Evolutionary conservation across 2,888 invertebrate species (phyloP).

Genomic region (Pristionchus entomophagus): DNA sequence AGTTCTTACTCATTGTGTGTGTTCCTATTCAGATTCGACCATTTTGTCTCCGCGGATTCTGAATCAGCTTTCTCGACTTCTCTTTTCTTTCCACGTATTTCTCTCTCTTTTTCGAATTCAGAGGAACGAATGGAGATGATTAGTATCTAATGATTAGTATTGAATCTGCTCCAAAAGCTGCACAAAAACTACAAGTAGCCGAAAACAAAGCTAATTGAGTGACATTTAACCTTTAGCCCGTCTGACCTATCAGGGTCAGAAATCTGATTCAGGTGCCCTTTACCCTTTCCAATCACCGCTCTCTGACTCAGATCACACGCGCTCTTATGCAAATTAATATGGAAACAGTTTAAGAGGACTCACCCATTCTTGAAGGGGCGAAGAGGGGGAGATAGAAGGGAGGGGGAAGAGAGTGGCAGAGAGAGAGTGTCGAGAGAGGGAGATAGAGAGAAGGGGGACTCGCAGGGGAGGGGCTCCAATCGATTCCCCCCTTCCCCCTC

Average conservation of each 20-base stretch:
- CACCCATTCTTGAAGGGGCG: conserved; percentile 39
- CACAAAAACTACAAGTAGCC: not conserved
- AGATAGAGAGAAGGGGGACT: not conserved
- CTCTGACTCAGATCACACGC: not conserved
- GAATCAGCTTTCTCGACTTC: conserved; percentile 10
- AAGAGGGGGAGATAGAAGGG: conserved; percentile 16
- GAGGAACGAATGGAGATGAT: not conserved
- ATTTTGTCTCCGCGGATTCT: conserved; percentile 5
- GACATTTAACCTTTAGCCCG: not conserved
- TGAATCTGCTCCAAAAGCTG: not conserved
- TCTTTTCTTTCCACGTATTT: conserved; percentile 20
- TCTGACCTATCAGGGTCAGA: conserved; percentile 22
- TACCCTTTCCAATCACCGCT: not conserved
- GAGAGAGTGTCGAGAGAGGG: conserved; percentile 24
- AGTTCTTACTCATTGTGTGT: not conserved
- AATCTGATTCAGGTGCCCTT: conserved; percentile 21
- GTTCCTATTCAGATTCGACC: not conserved
- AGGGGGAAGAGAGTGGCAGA: not conserved
- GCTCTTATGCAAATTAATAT: not conserved
- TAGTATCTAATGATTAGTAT: conserved; percentile 22
- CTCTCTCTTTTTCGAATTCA: conserved; percentile 31
- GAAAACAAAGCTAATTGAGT: conserved; percentile 3
- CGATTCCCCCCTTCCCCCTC: conserved; percentile 25
- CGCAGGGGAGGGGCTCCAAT: conserved; percentile 38
- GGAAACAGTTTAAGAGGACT: conserved; percentile 38